Evolutionary conservation across 2,888 invertebrate genomes (phyloP), one percentile per base, ranked within the genome.

Genomic region (Nephrotoma guestfalica): DNA sequence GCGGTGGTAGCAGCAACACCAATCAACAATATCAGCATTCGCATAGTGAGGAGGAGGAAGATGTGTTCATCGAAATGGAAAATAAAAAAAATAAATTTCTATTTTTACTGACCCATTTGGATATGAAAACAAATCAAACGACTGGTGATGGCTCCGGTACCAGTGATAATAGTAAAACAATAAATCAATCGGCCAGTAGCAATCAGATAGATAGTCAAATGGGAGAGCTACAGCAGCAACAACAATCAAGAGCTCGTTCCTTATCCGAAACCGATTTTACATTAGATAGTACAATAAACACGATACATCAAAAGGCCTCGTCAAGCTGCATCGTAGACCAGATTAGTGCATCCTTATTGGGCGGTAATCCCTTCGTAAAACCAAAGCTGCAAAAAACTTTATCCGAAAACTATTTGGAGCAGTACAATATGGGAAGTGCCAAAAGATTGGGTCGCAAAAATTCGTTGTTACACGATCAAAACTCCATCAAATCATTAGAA

Each of bases 341-440:
- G 30, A 71, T 71, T 30, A 71, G 30, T 30, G 30, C 30, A 9
- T 30, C 71, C 71, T 30, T 71, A 11, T 30, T 71, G 71, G 11
- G 7, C 30, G 71, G 71, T 9, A 84, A 84, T 15, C 84, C 42
- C 6, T 84, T 84, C n/a, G 42, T 84, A 15, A 84, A 84, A 6
- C 90, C 90, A n/a, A 89, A 90, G 88, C 88, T 92, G 87, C 91
- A 92, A 86, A 92, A 92, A 88, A 92, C 91, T 40, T 90, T 91
- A 86, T 92, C 91, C 4, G 92, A 92, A 88, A 91, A 91, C 86
- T 90, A 90, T 87, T 89, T 92, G 0, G 90, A 88, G 11, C 86
- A 41, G 11, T 84, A 15, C 57, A 86, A 84, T n/a, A 41, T 84
- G 42, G 84, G 83, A 2, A 40, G 84, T 6, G 2, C 84, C 0